Base-by-base conservation (phyloP, 1,140 invertebrate species). In the Oncopeltus fasciatus region DNA sequence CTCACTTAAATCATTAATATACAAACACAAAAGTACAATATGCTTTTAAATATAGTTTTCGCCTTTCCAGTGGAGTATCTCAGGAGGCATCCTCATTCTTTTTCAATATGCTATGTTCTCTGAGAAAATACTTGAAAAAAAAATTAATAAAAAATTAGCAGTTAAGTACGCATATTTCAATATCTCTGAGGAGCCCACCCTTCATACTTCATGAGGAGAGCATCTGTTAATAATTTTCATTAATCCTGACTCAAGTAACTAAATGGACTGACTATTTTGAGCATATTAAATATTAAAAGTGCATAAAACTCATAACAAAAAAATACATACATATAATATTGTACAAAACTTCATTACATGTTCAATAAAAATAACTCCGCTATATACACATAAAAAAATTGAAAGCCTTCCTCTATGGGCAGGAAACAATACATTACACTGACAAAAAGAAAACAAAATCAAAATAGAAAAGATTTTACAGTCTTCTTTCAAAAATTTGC, bases 321-420 rank as follows among this genome's bases (percentile, higher is more conserved):
- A 38, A 38, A 38, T 38, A 38, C 5, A 38, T n/a, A n/a, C n/a
- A n/a, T n/a, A n/a, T n/a, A n/a, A n/a, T n/a, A n/a, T n/a, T 38
- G 31, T 38, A 38, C 49, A 53, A 53, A 53, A 24, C 24, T 24
- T 11, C 26, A 53, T 53, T 53, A 26, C 2, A 53, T 53, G 26
- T 24, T 24, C 21, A 53, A 53, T 53, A 53, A 53, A 18, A 53
- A 53, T 53, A 24, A 53, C 16, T 53, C 49, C 2, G 9, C 16
- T 53, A 53, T 53, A 53, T 53, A 53, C 49, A 53, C 21, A 53
- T 12, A 53, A 24, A 53, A 53, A 53, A 2, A 46, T n/a, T 20
- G 16, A 20, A 53, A 20, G 24, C 24, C 49, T 12, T 24, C 26
- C 49, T 38, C 14, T 8, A 14, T 14, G 14, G 31, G 5, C 31